Evolutionary conservation across 2,113 vertebrate genomes (phyloP).

Genomic region (Silurus meridionalis): DNA sequence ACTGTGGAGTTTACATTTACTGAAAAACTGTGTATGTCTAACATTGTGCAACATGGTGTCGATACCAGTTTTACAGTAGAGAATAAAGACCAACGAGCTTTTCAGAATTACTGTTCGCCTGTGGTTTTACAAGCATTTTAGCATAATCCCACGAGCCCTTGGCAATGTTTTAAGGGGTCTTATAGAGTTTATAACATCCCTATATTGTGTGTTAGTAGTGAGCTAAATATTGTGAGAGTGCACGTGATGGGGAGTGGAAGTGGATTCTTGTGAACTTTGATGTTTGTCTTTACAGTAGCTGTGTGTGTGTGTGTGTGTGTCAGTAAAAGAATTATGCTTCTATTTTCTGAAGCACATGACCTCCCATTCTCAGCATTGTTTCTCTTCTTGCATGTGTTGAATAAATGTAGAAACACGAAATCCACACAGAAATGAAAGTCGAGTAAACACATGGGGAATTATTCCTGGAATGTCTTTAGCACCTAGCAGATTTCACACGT

Average conservation of each 20-base stretch:
- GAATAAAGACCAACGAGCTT: background rate
- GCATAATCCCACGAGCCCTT: background rate
- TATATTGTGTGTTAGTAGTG: too few species aligned
- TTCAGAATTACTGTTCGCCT: background rate
- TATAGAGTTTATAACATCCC: background rate
- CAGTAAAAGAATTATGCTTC: background rate
- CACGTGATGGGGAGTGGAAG: background rate
- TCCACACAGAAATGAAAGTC: background rate
- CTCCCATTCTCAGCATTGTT: background rate
- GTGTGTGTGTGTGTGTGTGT: too few species aligned
- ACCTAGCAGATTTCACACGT: conserved; percentile 23
- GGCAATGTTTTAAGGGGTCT: background rate
- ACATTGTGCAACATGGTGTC: background rate
- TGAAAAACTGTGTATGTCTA: background rate
- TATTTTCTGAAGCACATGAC: background rate
- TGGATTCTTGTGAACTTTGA: conserved; percentile 5
- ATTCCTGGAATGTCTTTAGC: background rate
- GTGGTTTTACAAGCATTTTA: conserved; percentile 4
- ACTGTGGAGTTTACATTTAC: background rate
- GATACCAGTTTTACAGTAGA: background rate
- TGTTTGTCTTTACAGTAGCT: conserved; percentile 2
- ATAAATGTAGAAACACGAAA: background rate
- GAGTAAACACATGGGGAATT: background rate
- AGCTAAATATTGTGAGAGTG: background rate
- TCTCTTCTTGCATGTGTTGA: background rate